Evolutionary conservation across 2,113 vertebrate species (phyloP), one percentile per base, ranked within the genome.

Genomic region (Cephalopterus ornatus): DNA sequence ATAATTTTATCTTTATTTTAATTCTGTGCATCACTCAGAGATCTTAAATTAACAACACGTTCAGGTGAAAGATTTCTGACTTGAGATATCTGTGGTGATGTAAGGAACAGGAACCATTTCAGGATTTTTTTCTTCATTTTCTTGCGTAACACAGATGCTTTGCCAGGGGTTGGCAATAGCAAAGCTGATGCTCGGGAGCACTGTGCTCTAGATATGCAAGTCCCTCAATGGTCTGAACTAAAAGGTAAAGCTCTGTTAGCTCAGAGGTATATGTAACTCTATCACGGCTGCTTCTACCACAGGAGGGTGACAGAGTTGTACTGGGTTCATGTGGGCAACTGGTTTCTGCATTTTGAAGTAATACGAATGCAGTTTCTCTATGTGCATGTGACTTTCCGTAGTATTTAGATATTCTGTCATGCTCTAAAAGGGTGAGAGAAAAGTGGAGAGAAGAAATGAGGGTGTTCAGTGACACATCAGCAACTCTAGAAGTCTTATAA

Each of bases 1-100:
- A 77, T 94, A 80, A 93, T 88, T 91, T 91, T 74, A 67, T 82
- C 92, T 94, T 94, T 73, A 76, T 89, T 96, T 92, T 56, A 75
- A 85, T 95, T 89, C 95, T 72, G 28, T 39, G 53, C 62, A 58
- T 90, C 83, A 26, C 41, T 93, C 53, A 35, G 24, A 68, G 58
- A 82, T 78, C 91, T 92, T 78, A 85, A 94, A 91, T 84, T 91
- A 94, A 84, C 85, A 83, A 49, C 70, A 61, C 6, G 46, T 24
- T 70, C 61, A 73, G 73, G 78, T 81, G 56, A 81, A 92, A 52
- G 79, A 55, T 68, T 92, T 92, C 46, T 94, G 49, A 50, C 27
- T 71, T 0, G 1, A 76, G 68, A 5, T 92, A 65, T 61, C 52
- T 47, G 32, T 14, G 11, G 32, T 37, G 65, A 84, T 70, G 28